A percentile compares a stretch with the other conserved stretches of the same genome.
phyloP scores from a whole-genome alignment of 2,888 invertebrate species.

The Leptinotarsa tumamoca region DNA sequence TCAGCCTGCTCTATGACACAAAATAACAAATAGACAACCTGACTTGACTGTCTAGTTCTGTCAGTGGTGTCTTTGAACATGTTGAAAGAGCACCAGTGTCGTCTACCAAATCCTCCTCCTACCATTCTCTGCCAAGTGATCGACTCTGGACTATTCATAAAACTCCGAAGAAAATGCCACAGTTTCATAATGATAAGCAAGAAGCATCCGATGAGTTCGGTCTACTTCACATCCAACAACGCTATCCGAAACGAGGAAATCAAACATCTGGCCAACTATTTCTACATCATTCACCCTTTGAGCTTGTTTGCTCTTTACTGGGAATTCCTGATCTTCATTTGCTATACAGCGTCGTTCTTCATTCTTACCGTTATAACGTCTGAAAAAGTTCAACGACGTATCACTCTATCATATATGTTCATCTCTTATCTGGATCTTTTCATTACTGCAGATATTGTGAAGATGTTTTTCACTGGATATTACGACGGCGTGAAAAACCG shows the following conservation, averaged over 20 bases:
- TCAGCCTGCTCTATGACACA: neutral
- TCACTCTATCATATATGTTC: neutral
- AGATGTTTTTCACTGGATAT: constrained; percentile 47
- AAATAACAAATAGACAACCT: constrained; percentile 6
- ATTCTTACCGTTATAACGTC: constrained; percentile 37
- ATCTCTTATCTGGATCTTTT: constrained; percentile 32
- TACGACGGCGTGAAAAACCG: constrained; percentile 36
- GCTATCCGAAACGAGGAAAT: constrained; percentile 44
- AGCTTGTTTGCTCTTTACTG: constrained; percentile 42
- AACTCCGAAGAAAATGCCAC: constrained; percentile 37
- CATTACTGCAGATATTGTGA: constrained; percentile 39
- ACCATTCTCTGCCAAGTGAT: constrained; percentile 29
- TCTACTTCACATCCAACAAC: constrained; percentile 43
- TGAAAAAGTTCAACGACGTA: neutral
- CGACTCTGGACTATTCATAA: constrained; percentile 44
- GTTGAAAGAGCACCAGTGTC: constrained; percentile 22
- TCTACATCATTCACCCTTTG: constrained; percentile 50
- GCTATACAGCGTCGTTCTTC: constrained; percentile 32
- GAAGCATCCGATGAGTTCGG: constrained; percentile 35
- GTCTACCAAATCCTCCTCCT: neutral
- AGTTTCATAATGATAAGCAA: constrained; percentile 35
- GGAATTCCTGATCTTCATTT: constrained; percentile 40
- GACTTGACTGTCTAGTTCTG: neutral
- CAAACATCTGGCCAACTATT: constrained; percentile 44
- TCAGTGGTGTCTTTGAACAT: neutral